Evolutionary conservation across 37 sponge, comb jelly and placozoan species (phyloP).

Genomic region (Chondrilla cf. caribensis): DNA sequence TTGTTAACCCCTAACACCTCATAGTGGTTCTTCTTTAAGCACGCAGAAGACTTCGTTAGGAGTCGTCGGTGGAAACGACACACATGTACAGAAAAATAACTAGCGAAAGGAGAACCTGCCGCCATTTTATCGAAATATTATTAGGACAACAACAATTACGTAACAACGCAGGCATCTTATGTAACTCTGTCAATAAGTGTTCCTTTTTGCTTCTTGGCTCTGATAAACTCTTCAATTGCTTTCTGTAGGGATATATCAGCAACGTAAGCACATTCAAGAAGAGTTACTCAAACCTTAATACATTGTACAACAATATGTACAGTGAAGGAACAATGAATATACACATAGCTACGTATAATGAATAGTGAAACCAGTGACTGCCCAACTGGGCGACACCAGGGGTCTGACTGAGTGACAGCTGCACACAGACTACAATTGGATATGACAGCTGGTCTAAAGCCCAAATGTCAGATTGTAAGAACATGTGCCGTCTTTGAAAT

Average conservation of each 20-base stretch:
- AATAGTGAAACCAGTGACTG: no score
- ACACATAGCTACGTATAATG: no score
- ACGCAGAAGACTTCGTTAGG: background rate
- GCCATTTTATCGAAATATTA: background rate
- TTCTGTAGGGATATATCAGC: conserved; percentile 39
- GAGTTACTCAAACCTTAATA: no score
- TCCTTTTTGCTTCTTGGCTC: conserved; percentile 79
- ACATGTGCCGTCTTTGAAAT: no score
- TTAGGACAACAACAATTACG: background rate
- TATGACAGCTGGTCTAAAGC: no score
- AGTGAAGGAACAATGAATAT: no score
- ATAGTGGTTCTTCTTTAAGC: conserved; percentile 23
- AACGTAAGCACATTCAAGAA: background rate
- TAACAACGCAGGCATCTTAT: background rate
- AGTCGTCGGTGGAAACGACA: conserved; percentile 1
- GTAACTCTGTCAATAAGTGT: conserved; percentile 74
- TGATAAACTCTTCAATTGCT: conserved; percentile 76
- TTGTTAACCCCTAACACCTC: conserved; percentile 40
- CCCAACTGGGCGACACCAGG: no score
- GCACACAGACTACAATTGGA: no score
- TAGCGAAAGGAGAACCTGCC: no score
- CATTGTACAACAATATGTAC: no score
- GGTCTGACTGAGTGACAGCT: no score
- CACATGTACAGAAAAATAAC: background rate
- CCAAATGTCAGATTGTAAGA: no score